Conservation (phyloP, 1,140 invertebrate genomes). For the Halesus radiatus region DNA sequence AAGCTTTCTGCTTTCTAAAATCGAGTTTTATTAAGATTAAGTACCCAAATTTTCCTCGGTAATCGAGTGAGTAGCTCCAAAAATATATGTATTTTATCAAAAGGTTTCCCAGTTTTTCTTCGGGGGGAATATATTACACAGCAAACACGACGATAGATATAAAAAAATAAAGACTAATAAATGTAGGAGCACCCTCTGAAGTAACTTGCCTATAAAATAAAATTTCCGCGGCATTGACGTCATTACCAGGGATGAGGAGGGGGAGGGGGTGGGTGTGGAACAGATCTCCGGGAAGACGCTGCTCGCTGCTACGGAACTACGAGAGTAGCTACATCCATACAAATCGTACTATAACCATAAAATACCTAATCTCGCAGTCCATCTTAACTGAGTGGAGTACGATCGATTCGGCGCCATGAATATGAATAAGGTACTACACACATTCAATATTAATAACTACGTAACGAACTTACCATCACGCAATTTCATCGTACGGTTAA, state of each 20-base stretch:
- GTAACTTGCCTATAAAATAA: neutral
- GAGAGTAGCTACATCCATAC: too few relatives aligned
- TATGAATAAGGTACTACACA: slow-evolving; percentile 5
- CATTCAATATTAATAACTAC: too few relatives aligned
- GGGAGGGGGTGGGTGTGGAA: neutral
- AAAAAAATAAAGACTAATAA: slow-evolving; percentile 7
- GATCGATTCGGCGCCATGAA: slow-evolving; percentile 9
- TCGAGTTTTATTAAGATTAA: too few relatives aligned
- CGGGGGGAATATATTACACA: neutral
- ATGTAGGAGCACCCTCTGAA: neutral
- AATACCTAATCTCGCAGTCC: neutral
- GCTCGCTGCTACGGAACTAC: neutral
- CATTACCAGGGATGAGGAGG: neutral
- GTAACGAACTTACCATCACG: too few relatives aligned
- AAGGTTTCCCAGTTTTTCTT: neutral
- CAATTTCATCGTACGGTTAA: too few relatives aligned
- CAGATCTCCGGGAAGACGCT: neutral
- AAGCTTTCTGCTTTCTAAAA: too few relatives aligned
- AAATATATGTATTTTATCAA: neutral
- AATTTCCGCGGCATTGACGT: slow-evolving; percentile 28
- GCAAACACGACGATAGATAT: neutral
- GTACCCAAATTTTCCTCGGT: too few relatives aligned
- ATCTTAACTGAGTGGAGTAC: slow-evolving; percentile 1
- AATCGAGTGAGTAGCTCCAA: neutral
- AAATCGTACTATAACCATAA: too few relatives aligned